Evolutionary conservation across 2,797 vertebrate genomes (phyloP), one percentile per base, ranked within the genome.

Genomic region (Streptopelia turtur): DNA sequence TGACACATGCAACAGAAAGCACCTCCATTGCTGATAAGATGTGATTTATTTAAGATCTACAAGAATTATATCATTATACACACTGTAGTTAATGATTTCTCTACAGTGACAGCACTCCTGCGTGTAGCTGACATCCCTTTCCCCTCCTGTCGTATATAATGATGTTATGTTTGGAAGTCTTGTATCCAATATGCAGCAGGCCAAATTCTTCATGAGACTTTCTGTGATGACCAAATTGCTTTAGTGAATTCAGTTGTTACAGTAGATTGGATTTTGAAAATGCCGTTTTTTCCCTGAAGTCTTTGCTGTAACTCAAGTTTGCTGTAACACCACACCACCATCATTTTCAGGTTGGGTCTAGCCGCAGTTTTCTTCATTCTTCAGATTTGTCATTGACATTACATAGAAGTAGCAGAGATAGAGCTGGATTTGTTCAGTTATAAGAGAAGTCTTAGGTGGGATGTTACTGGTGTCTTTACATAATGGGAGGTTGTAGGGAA

Each of bases 11-110:
- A 85, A 68, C 70, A 39, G 60, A 83, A 90, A 16, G n/a, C 27
- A 56, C 39, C 60, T 83, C 41, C 47, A n/a, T 69, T 80, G 49
- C 63, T 86, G 52, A 49, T 56, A 78, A 69, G 55, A 52, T 71
- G 27, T 78, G 52, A 72, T 87, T 84, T 87, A 56, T 74, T 94
- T 64, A 91, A 84, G 21, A 89, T 31, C 53, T 89, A 25, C 16
- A 64, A 68, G 55, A 84, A 87, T 63, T 63, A 23, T n/a, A 63
- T 81, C 37, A 64, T 79, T 57, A 72, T 64, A 35, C n/a, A 45
- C 15, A 16, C 23, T 33, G 11, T 41, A 83, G 41, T 41, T 93
- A 95, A 78, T 90, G 69, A 86, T 76, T 87, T 64, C 24, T 72
- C 57, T 78, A 49, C 53, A 79, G 43, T 80, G 55, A 92, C 53